Conservation (phyloP, 2,797 vertebrate genomes). For the Dendrocincla tyrannina region DNA sequence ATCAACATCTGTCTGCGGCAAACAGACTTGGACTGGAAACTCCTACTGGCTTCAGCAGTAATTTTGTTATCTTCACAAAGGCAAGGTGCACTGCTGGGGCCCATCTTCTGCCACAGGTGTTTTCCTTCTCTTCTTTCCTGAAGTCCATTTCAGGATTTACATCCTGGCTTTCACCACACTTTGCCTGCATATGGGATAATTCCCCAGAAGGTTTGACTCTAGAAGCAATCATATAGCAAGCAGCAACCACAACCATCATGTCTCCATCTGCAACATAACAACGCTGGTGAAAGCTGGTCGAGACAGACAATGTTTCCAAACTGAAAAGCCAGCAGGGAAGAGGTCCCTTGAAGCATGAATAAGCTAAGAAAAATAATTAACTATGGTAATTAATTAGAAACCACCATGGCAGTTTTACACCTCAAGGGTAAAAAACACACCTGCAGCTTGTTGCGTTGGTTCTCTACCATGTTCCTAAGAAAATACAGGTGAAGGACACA, state of each 20-base stretch:
- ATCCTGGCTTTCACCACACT: neutral
- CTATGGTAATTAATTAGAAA: neutral
- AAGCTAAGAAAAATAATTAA: conserved; percentile 1
- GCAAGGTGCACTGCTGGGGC: rapidly evolving
- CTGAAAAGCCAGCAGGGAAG: neutral
- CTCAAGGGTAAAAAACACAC: neutral
- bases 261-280: neutral
- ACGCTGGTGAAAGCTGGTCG: neutral
- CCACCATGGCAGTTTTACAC: neutral
- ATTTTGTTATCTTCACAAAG: neutral
- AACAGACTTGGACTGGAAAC: neutral
- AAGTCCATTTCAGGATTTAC: neutral
- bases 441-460: neutral
- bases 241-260: neutral
- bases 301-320: neutral
- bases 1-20: neutral
- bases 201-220: neutral
- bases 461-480: neutral
- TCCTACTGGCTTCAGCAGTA: neutral
- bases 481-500: neutral
- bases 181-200: neutral
- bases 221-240: neutral
- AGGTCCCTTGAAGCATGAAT: neutral
- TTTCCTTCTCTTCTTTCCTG: neutral
- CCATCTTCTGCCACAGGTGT: neutral